Base-by-base conservation (phyloP, 2,113 vertebrate species). In the Argyrosomus japonicus region DNA sequence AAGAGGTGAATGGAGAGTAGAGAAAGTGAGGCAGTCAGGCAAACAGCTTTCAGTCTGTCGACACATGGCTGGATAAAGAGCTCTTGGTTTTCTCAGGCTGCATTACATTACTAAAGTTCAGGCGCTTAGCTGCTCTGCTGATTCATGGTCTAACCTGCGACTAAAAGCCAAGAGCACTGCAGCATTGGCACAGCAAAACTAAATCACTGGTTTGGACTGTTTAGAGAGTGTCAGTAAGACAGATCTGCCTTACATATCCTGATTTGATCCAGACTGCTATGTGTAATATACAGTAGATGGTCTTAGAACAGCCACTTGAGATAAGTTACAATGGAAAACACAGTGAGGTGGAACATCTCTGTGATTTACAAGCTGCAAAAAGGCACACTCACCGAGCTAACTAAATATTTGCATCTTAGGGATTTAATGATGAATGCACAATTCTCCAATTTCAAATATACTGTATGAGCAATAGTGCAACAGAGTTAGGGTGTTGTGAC, bases 51-150 rank as follows among this genome's bases (percentile, higher is more conserved):
- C 57, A 75, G 43, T 84, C 60, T 74, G 21, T 72, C 56, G 1
- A 51, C 57, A 68, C 65, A 72, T 11, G 43, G 65, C 51, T 29
- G 19, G 53, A 82, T 80, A 70, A 78, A 84, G 77, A 72, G 84
- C 78, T 58, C 76, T 88, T 80, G 53, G 56, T 76, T 77, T 79
- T 76, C 62, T 77, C 73, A 54, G 68, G 70, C 77, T 81, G 54
- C 69, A 79, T 81, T 81, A 43, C 47, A 73, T 73, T 32, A 81
- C 74, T 45, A 9, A 17, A 69, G 65, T 79, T 57, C 62, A 64
- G 45, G 68, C 77, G 79, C 70, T 91, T 87, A 87, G 75, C 68
- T 77, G 81, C 83, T 82, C 71, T 47, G 47, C 65, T 89, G 85
- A 89, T 87, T 80, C 77, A 87, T 75, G 74, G 50, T 71, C 54